Evolutionary conservation across 1,140 invertebrate genomes (phyloP), one percentile per base, ranked within the genome.

Genomic region (Euborellia annulipes): DNA sequence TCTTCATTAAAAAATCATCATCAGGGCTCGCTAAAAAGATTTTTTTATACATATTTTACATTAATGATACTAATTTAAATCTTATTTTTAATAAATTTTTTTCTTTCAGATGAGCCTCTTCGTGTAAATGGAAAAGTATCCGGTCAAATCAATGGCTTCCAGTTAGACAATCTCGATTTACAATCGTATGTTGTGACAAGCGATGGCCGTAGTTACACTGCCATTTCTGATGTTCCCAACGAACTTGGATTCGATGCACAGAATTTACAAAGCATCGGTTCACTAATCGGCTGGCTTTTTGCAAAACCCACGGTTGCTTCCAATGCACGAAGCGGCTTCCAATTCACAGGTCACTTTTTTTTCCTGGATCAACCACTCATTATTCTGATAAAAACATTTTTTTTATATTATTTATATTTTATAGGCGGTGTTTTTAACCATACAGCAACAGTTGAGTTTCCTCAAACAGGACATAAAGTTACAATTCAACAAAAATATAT

Each of bases 141-240:
- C 43, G 86, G 90, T 8, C 69, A 58, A 41, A 60, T 97, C 1
- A 96, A 96, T 58, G 77, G 76, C 16, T 60, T 80, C 19, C 61
- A 69, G 14, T 65, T 93, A 2, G 69, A 78, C 9, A 73, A 84
- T 27, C 71, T 83, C n/a, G 82, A 91, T 59, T 67, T 95, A 41
- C 91, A 96, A 64, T 83, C 87, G 1, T 98, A 94, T 60, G 78
- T 96, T 0, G 82, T 92, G 2, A 84, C 86, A 3, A 69, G 73
- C 11, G 91, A 96, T 58, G 88, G 86, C 2, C 69, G 90, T 47
- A 79, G 81, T 2, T 97, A 95, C 58, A 94, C 88, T 0, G 91
- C 91, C 6, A 68, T 96, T 14, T 88, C 87, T 2, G 76, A 79
- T 42, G 68, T 91, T 2, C 79, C 79, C 1, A 61, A 71, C 13